Evolutionary conservation across 2,888 invertebrate genomes (phyloP), one percentile per base, ranked within the genome.

Genomic region (Brachylomia viminalis): DNA sequence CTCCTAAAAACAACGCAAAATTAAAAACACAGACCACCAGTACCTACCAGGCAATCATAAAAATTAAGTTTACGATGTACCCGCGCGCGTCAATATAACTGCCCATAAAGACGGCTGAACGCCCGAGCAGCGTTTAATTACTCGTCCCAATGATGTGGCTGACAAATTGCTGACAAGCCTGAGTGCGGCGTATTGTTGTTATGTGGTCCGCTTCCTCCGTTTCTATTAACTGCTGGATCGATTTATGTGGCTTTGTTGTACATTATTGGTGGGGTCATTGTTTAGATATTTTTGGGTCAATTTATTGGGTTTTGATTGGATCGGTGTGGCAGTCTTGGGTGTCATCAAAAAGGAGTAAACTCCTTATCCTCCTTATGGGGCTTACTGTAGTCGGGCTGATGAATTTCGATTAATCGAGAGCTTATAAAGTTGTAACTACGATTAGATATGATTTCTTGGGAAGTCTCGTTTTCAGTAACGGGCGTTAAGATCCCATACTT

Each of bases 161-260:
- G 92, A 93, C 93, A 92, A 92, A 93, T 92, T 91, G 91, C 90
- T 90, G 92, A 92, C 92, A 89, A 87, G 86, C 75, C 75, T 71
- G 80, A 76, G 79, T 73, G 82, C 69, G 74, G 78, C 83, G 82
- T 82, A 84, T 82, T 82, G 85, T 85, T 72, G 77, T 86, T 78
- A 81, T 86, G 72, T 80, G 75, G 75, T 77, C 59, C 70, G 59
- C 77, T 82, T 82, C 72, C 74, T 76, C 76, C 33, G 75, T 84
- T 70, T 78, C 76, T 82, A 87, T 88, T 86, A 82, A 75, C 65
- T 81, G 77, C 20, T 58, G 68, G 71, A 85, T 87, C 85, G 72
- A 87, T 85, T 85, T 85, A 86, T 84, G 81, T 79, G 73, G 82
- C 65, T 80, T 80, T 75, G 72, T 83, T 69, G 58, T 70, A 72